These are phyloP conservation scores for Mythimna vitellina DNA, from an alignment of 2,888 invertebrate species.

Conservation along the genomic window DNA sequence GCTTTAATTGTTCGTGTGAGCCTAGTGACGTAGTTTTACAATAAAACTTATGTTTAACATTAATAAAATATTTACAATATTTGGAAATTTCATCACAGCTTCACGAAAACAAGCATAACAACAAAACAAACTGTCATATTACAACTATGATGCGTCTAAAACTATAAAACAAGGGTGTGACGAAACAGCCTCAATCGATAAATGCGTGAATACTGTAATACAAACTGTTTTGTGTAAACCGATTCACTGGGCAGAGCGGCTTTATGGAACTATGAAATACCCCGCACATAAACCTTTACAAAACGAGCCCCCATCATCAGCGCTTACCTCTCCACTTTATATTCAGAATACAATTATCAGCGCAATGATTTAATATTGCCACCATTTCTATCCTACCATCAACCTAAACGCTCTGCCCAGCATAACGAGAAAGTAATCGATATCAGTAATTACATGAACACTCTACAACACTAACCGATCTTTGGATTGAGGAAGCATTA, in stretches of 20 bases:
- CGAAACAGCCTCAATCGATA: conserved; percentile 83
- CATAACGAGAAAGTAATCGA: conserved; percentile 41
- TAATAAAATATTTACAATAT: conserved; percentile 90
- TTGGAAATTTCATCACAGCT: conserved; percentile 90
- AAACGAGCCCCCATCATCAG: conserved; percentile 29
- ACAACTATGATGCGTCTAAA: conserved; percentile 79
- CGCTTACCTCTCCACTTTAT: conserved; percentile 10
- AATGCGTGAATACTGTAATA: conserved; percentile 88
- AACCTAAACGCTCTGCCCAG: conserved; percentile 42
- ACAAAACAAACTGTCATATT: conserved; percentile 83
- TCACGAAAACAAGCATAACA: conserved; percentile 90
- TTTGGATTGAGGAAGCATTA: conserved; percentile 84
- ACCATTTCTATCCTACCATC: conserved; percentile 31
- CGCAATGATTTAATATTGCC: conserved; percentile 24
- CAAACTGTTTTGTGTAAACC: conserved; percentile 52
- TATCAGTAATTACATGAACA: conserved; percentile 57
- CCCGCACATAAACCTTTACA: conserved; percentile 27
- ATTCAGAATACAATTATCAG: conserved; percentile 15
- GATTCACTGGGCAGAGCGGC: conserved; percentile 44
- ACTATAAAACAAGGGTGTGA: conserved; percentile 83
- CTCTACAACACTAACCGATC: conserved; percentile 78
- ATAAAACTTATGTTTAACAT: conserved; percentile 84
- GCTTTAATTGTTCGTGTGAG: conserved; percentile 87
- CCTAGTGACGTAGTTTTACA: conserved; percentile 85
- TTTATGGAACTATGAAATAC: conserved; percentile 45